phyloP scores from a whole-genome alignment of 2,888 invertebrate genomes.

The Palloptera scutellata region DNA sequence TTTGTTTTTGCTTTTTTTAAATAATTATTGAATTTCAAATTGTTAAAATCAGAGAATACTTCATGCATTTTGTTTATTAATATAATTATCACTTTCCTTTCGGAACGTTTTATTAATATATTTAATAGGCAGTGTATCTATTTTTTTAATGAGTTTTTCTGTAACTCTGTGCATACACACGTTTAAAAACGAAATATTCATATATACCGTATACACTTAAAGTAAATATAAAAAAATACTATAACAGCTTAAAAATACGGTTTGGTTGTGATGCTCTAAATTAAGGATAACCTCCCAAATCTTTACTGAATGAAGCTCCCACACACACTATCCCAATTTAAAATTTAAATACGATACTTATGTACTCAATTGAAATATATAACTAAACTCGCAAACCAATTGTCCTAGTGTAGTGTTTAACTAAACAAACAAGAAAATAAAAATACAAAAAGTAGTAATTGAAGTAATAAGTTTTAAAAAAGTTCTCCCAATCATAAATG shows the following conservation, averaged over 20 bases:
- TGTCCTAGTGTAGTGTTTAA: background rate
- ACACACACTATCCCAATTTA: background rate
- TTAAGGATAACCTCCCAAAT: conserved; percentile 28
- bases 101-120: conserved; percentile 12
- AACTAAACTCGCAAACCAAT: background rate
- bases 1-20: conserved; percentile 17
- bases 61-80: conserved; percentile 8
- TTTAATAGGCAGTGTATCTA: no score
- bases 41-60: background rate
- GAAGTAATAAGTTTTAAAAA: conserved; percentile 28
- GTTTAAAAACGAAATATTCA: background rate
- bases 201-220: conserved; percentile 8
- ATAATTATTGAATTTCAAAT: conserved; percentile 14
- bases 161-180: background rate
- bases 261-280: conserved; percentile 37
- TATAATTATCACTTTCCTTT: no score
- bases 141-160: background rate
- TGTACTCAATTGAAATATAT: no score
- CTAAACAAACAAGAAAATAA: conserved; percentile 3
- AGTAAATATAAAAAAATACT: background rate
- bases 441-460: conserved; percentile 1
- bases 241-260: conserved; percentile 21
- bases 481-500: conserved; percentile 4
- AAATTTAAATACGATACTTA: background rate
- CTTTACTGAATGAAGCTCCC: conserved; percentile 2